phyloP scores from a whole-genome alignment of 2,888 invertebrate species.

The Tetrapedia diversipes region DNA sequence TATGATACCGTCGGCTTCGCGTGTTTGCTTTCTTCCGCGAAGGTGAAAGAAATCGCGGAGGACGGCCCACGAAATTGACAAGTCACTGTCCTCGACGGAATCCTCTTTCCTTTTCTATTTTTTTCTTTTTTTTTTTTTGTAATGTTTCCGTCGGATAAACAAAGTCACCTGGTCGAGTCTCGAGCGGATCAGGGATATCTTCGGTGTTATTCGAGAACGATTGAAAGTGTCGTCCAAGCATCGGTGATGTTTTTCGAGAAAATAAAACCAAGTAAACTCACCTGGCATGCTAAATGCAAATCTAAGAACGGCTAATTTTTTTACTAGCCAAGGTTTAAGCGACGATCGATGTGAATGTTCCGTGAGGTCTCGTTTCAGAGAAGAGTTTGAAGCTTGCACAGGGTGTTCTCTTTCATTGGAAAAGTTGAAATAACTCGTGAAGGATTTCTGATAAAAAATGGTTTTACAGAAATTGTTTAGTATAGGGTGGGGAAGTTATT shows the following conservation, averaged over 20 bases:
- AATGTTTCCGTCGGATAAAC: conserved; percentile 41
- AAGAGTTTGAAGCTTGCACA: conserved; percentile 24
- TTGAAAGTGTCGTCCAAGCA: conserved; percentile 16
- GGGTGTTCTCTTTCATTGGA: no score
- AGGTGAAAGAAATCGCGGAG: conserved; percentile 52
- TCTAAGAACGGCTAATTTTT: conserved; percentile 35
- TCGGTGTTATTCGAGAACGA: conserved; percentile 13
- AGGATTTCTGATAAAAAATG: no score
- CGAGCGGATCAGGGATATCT: conserved; percentile 20
- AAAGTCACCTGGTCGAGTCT: neutral
- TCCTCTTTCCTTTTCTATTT: no score
- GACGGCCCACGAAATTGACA: conserved; percentile 53
- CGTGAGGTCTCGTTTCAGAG: neutral
- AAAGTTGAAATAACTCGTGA: no score
- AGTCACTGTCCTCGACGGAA: conserved; percentile 46
- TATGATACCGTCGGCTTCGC: conserved; percentile 63
- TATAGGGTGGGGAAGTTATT: no score
- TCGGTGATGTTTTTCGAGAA: conserved; percentile 42
- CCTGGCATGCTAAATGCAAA: conserved; percentile 25
- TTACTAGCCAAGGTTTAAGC: neutral
- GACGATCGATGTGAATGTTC: neutral
- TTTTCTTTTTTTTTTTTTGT: no score
- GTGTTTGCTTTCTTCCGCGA: conserved; percentile 67
- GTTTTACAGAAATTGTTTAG: no score
- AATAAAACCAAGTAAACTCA: conserved; percentile 15